Base-by-base conservation (phyloP, 2,113 vertebrate species). In the Nanger granti region DNA sequence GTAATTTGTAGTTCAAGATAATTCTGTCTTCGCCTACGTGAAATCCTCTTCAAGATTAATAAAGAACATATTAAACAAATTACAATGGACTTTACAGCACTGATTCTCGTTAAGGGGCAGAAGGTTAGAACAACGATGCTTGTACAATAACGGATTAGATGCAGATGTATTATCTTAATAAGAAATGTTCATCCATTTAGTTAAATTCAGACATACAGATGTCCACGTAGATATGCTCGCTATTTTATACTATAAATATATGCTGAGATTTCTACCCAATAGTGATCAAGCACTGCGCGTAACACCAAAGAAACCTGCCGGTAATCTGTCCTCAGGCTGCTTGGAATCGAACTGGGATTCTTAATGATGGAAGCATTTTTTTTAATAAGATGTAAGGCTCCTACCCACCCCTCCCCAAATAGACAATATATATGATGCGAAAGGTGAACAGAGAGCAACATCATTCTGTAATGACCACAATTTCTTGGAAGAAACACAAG, bases 1-100 rank as follows among this genome's bases (percentile, higher is more conserved):
- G 66, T 96, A 92, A 85, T 82, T 95, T 97, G 87, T 11, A 83
- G 17, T 84, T 93, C n/a, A 95, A 89, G 59, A 79, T 79, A 95
- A 95, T 95, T 85, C 52, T 49, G 4, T 88, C 8, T 96, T 93
- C 80, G 82, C 4, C 89, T 90, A 52, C 6, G 20, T 94, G 49
- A 94, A 96, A 92, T 93, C 20, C 14, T 55, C 44, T 85, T 15
- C 22, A 83, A 24, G n/a, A 91, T 62, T 88, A 95, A 89, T 62
- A 49, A 97, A 95, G 52, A 95, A 60, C n/a, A 83, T 26, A 41
- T 91, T 82, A 96, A 95, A 76, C 31, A 73, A 95, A 80, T 86
- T 90, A 76, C 7, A 91, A 34, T 31, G 59, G 26, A 69, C 55
- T 94, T 88, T 69, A 93, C 95, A 96, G 94, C 24, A 55, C 1